Base-by-base conservation (phyloP, 2,797 vertebrate genomes). In the Falco berigora region DNA sequence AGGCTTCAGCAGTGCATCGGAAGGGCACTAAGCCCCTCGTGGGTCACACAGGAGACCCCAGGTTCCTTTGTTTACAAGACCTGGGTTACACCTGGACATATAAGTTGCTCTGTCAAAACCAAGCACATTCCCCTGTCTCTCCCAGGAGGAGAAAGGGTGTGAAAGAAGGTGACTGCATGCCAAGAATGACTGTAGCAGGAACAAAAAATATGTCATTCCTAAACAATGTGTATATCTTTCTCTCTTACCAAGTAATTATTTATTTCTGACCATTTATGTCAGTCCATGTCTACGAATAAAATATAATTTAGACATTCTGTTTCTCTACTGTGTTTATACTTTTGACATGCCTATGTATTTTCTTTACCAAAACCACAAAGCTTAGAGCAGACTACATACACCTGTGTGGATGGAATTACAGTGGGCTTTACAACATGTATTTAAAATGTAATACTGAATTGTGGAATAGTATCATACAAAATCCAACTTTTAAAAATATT, bases 321-420 rank as follows among this genome's bases (percentile, higher is more conserved):
- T 92, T 93, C 88, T 89, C 80, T 81, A 30, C 25, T 38, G 16
- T 84, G 83, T 87, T 95, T 89, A 79, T 50, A 68, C 59, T 89
- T 95, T 69, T 79, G 75, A 90, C 63, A 92, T 72, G 79, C 44
- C 74, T 67, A 44, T 53, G 61, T 86, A 86, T 85, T 93, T 82
- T 74, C 16, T 38, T 77, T 93, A 88, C 94, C 95, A 96, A 94
- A 94, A 63, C 13, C 27, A 80, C 67, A 86, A 69, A 86, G 62
- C 78, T 53, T 58, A 66, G 25, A 90, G 61, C 75, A 89, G 63
- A 17, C 32, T 34, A 10, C 32, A 58, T 56, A 27, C 56, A 46
- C 24, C 59, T 30, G 30, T 36, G 83, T 22, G 62, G 80, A 90
- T 44, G 56, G 79, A 92, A 92, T 34, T 83, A 38, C 15, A 14